These are phyloP conservation scores for Forbesichthys agassizii DNA, from an alignment of 2,113 vertebrate species.

Conservation along the genomic window DNA sequence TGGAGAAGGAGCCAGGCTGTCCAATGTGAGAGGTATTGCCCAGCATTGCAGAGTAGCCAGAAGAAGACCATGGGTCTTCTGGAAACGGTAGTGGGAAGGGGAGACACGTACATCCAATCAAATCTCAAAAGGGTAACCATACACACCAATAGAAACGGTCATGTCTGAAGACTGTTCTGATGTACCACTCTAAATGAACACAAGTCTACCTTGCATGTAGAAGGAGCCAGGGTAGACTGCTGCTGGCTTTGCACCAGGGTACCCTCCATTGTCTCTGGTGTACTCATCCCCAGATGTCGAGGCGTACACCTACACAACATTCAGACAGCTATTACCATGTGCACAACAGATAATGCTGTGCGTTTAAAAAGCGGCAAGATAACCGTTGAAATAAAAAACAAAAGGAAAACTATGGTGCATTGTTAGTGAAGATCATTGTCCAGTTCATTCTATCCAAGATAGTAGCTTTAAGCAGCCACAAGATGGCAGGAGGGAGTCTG, in stretches of 20 bases:
- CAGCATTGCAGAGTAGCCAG: constrained; percentile 89
- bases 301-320: constrained; percentile 87
- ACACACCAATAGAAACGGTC: not conserved
- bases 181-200: not conserved
- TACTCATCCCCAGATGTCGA: constrained; percentile 94
- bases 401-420: too few species aligned
- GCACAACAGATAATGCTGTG: not conserved
- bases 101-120: not conserved
- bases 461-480: constrained; percentile 55
- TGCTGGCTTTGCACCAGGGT: constrained; percentile 84
- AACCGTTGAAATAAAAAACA: not conserved
- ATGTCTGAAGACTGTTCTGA: not conserved
- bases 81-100: constrained; percentile 29
- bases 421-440: not conserved
- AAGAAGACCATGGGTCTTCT: constrained; percentile 89
- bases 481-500: constrained; percentile 71
- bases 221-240: constrained; percentile 90
- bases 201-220: constrained; percentile 88
- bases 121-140: not conserved
- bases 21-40: constrained; percentile 87
- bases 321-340: not conserved
- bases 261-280: constrained; percentile 84
- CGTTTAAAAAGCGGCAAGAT: not conserved
- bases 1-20: constrained; percentile 82
- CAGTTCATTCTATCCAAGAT: constrained; percentile 1